Conservation (phyloP, 2,113 vertebrate species). For the Xenopus laevis region DNA sequence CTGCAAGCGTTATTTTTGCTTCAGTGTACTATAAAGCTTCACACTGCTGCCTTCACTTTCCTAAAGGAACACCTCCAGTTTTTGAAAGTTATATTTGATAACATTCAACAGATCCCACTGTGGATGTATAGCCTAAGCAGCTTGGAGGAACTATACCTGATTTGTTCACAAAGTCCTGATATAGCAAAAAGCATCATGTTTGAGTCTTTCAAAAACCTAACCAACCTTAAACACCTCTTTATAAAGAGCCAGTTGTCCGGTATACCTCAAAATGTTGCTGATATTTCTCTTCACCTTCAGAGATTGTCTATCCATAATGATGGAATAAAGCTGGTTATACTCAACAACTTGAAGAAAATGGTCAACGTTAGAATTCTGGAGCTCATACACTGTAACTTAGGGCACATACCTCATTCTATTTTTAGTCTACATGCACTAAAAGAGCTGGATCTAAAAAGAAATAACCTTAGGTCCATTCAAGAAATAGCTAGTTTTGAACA, state of each 20-base stretch:
- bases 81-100: slow-evolving; percentile 91
- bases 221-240: slow-evolving; percentile 85
- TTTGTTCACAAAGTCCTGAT: slow-evolving; percentile 83
- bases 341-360: slow-evolving; percentile 96
- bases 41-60: slow-evolving; percentile 82
- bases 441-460: slow-evolving; percentile 90
- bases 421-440: slow-evolving; percentile 91
- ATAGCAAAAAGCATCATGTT: slow-evolving; percentile 87
- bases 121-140: slow-evolving; percentile 91
- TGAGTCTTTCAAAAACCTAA: slow-evolving; percentile 89
- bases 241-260: slow-evolving; percentile 93
- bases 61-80: slow-evolving; percentile 94
- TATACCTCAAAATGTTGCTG: slow-evolving; percentile 89
- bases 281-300: slow-evolving; percentile 89
- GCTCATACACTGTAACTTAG: slow-evolving; percentile 89
- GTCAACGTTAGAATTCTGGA: slow-evolving; percentile 84
- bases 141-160: slow-evolving; percentile 88
- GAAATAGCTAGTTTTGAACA: slow-evolving; percentile 96
- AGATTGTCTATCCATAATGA: slow-evolving; percentile 85
- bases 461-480: slow-evolving; percentile 92
- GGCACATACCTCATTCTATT: slow-evolving; percentile 90
- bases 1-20: slow-evolving; percentile 90
- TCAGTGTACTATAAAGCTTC: slow-evolving; percentile 90
- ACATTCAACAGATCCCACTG: slow-evolving; percentile 82
- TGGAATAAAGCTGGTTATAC: slow-evolving; percentile 91